phyloP scores from a whole-genome alignment of 2,113 vertebrate genomes.

The Gallinago paraguaiae region DNA sequence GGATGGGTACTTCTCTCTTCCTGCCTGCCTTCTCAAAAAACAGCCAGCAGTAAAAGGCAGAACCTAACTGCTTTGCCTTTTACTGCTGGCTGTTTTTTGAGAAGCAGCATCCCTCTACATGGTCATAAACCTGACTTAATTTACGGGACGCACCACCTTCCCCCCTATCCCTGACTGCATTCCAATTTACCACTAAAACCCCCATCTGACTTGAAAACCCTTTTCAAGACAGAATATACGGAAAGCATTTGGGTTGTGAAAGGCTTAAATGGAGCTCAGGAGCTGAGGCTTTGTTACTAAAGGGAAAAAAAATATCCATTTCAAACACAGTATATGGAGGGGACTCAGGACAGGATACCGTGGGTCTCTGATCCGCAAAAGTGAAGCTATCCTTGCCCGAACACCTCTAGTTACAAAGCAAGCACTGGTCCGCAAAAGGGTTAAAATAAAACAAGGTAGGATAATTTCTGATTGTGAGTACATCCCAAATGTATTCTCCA shows the following conservation, averaged over 20 bases:
- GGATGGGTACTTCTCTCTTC: neutral
- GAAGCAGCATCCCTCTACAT: neutral
- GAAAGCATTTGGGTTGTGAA: slow-evolving; percentile 4
- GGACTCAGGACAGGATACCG: neutral
- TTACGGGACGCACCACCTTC: neutral
- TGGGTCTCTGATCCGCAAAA: neutral
- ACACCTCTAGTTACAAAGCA: neutral
- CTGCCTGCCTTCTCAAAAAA: neutral
- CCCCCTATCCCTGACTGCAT: neutral
- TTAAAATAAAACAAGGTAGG: slow-evolving; percentile 62
- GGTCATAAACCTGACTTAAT: slow-evolving; percentile 7
- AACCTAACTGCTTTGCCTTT: neutral
- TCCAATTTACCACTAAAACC: slow-evolving; percentile 30
- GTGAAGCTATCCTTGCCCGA: neutral
- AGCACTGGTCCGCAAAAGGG: slow-evolving; percentile 15
- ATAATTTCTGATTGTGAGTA: slow-evolving; percentile 25
- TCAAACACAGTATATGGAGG: neutral
- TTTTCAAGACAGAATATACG: slow-evolving; percentile 9
- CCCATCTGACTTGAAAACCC: neutral
- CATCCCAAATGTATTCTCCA: slow-evolving; percentile 71
- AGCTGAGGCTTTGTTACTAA: neutral
- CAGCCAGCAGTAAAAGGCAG: no score
- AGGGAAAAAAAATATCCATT: neutral
- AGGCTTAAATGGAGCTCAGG: neutral
- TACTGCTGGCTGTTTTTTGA: neutral